Conservation (phyloP, 2,888 invertebrate genomes). For the Ommatoiulus sabulosus region DNA sequence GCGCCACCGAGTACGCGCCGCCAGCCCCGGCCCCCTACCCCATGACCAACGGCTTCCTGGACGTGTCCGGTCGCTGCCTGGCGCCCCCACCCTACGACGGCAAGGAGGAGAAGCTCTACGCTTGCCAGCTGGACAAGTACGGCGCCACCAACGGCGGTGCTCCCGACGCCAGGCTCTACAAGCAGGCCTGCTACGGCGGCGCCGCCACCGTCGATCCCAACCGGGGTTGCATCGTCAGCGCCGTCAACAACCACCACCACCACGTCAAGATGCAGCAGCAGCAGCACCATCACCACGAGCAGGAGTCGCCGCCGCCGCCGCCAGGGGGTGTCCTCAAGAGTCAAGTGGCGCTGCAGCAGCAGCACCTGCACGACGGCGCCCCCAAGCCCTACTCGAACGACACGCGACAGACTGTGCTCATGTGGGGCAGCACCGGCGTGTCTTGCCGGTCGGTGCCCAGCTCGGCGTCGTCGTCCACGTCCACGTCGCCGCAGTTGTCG, state of each 20-base stretch:
- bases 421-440: slow-evolving; percentile 79
- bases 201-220: slow-evolving; percentile 57
- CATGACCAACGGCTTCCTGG: slow-evolving; percentile 80
- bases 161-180: slow-evolving; percentile 19
- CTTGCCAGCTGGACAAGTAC: slow-evolving; percentile 70
- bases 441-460: slow-evolving; percentile 40
- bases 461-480: slow-evolving; percentile 51
- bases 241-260: slow-evolving; percentile 52
- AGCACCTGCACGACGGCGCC: too few relatives aligned
- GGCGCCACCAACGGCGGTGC: slow-evolving; percentile 48
- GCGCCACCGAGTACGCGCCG: slow-evolving; percentile 60
- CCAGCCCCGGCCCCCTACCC: slow-evolving; percentile 69
- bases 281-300: slow-evolving; percentile 42
- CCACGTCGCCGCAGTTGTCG: not conserved
- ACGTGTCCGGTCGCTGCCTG: slow-evolving; percentile 73
- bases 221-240: slow-evolving; percentile 51
- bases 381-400: slow-evolving; percentile 67
- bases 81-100: slow-evolving; percentile 65
- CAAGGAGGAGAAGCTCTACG: slow-evolving; percentile 72
- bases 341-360: too few relatives aligned
- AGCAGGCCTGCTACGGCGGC: slow-evolving; percentile 61
- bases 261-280: not conserved
- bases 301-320: too few relatives aligned
- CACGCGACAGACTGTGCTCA: slow-evolving; percentile 87
- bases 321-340: too few relatives aligned